Base-by-base conservation (phyloP, 2,797 vertebrate species). In the Scarus forsteni region DNA sequence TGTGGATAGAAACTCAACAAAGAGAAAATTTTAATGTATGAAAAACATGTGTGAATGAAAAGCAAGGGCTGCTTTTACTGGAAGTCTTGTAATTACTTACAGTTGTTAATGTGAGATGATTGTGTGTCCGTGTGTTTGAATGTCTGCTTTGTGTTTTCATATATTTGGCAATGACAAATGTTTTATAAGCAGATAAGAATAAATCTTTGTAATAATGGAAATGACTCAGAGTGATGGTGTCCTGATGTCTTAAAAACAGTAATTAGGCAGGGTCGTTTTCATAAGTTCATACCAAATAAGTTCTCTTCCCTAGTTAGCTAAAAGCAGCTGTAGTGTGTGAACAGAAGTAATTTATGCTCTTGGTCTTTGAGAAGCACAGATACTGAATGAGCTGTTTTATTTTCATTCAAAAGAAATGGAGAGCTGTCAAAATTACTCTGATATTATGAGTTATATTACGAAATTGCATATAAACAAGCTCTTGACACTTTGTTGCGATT, bases 151-250 rank as follows among this genome's bases (percentile, higher is more conserved):
- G 61, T 77, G 14, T 82, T 89, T 85, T 85, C 70, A 59, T 75
- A 69, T 65, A 66, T 70, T 69, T 64, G 61, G 3, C 54, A 64
- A 72, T 55, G 52, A 68, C 19, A 80, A 64, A 65, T 62, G 74
- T 88, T 90, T 89, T 82, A 49, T 85, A 82, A 86, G 45, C 57
- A 75, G 56, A 81, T 70, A 0, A 54, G 61, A 85, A 76, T 70
- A 84, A 79, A 85, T 67, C 7, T 80, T 87, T 87, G 66, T 81
- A 55, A 82, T 84, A 78, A 52, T 76, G 27, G 62, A 60, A 46
- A 3, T 8, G 54, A 36, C 1, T 51, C 0, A 36, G 60, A 7
- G 38, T 51, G 48, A 42, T 52, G 72, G 14, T 36, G 40, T 54
- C 54, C 2, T 60, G 13, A 45, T 52, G 1, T 1, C 18, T 54